Base-by-base conservation (phyloP, 1,140 invertebrate genomes). In the Plutomurus gul region DNA sequence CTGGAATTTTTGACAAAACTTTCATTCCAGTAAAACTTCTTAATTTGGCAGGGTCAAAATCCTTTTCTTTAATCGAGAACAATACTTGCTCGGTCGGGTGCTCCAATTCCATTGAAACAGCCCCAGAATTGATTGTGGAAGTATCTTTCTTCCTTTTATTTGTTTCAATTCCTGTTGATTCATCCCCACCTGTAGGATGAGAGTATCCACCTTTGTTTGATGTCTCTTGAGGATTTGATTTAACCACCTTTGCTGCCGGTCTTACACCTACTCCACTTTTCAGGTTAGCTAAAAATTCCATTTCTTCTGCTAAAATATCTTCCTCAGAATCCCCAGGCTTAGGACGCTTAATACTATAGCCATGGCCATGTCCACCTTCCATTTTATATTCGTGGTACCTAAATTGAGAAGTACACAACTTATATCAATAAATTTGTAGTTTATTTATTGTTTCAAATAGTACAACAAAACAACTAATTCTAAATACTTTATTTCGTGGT, bases 321-420 rank as follows among this genome's bases (percentile, higher is more conserved):
- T 80, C 79, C 30, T 80, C 79, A 13, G 60, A 73, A 22, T 80
- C 75, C 11, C 75, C 75, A 18, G 65, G 22, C 16, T 80, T 76
- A 0, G 75, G 74, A n/a, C 78, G 51, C 39, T 76, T 75, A n/a
- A n/a, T n/a, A n/a, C n/a, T n/a, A n/a, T n/a, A n/a, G n/a, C n/a
- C n/a, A n/a, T n/a, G n/a, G n/a, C n/a, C n/a, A n/a, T n/a, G n/a
- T n/a, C n/a, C n/a, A n/a, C n/a, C n/a, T n/a, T n/a, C n/a, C n/a
- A n/a, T n/a, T n/a, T n/a, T n/a, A n/a, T n/a, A n/a, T n/a, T n/a
- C n/a, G n/a, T n/a, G n/a, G n/a, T n/a, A n/a, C n/a, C n/a, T n/a
- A n/a, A n/a, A n/a, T n/a, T n/a, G n/a, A n/a, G n/a, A n/a, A n/a
- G n/a, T n/a, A n/a, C n/a, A n/a, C n/a, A n/a, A n/a, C n/a, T n/a